A percentile compares a stretch with the other conserved stretches of the same genome.
Evolutionary conservation across 2,797 vertebrate genomes (phyloP).

Genomic region (Poecilia gillii): DNA sequence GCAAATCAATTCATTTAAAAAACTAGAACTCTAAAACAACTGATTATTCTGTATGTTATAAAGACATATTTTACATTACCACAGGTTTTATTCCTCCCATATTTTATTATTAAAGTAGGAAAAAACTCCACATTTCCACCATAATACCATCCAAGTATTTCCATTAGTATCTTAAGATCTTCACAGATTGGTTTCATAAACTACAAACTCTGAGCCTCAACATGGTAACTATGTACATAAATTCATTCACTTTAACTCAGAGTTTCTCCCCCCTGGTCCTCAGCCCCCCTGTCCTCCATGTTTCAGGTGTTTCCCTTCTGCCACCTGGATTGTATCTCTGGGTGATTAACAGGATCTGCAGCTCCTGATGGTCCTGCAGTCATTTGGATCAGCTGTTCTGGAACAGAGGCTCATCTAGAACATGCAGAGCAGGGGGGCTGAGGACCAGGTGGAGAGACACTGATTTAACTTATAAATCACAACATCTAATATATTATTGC

Average conservation of each 20-base stretch:
- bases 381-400: no score
- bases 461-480: neutral
- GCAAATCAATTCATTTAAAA: neutral
- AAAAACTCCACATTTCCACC: constrained; percentile 1
- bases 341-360: no score
- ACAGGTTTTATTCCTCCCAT: neutral
- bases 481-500: neutral
- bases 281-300: no score
- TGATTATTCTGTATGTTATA: neutral
- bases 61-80: neutral
- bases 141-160: neutral
- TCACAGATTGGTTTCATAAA: neutral
- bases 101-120: constrained; percentile 1
- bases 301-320: no score
- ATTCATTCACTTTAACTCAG: neutral
- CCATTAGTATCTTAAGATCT: neutral
- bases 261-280: no score
- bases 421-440: no score
- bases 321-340: no score
- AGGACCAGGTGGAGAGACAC: no score
- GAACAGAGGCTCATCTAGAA: no score
- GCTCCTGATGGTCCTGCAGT: no score
- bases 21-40: neutral
- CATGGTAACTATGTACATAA: neutral
- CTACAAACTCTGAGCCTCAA: neutral